Evolutionary conservation across 2,797 vertebrate species (phyloP), one percentile per base, ranked within the genome.

Genomic region (Cetoscarus ocellatus): DNA sequence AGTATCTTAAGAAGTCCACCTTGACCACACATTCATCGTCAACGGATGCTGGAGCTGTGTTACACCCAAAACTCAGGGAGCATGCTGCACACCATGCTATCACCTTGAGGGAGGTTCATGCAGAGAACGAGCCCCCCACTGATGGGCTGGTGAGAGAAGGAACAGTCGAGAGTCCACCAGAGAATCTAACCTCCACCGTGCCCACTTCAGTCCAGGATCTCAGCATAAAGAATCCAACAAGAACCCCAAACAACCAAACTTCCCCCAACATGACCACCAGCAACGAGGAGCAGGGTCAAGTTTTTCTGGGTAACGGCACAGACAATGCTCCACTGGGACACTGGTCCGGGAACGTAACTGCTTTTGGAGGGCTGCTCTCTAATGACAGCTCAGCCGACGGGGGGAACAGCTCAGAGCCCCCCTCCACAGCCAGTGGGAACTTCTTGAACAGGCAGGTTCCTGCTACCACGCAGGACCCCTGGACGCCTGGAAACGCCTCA

Each of bases 381-480:
- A 84, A 73, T 79, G 7, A 80, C 91, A 84, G 81, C 69, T 64
- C 56, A 0, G 57, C 14, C 0, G 82, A 89, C 51, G 75, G 57
- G 70, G 89, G 87, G 58, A 86, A 93, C 48, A 77, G 88, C 48
- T 95, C 95, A 6, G 95, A 96, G 13, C 80, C 88, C 40, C 79
- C 91, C n/a, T 95, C 95, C 76, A 96, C 95, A 0, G 96, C 94
- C 84, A 96, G 94, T 0, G 93, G 94, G 38, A 97, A 96, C 88
- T 98, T 97, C 91, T 94, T 95, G 77, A 99, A 96, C 89, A 95
- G 95, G 82, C 93, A 95, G 86, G 96, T 97, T 51, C 96, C 96
- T 0, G 93, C 96, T 0, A 96, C 95, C 55, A 97, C 96, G 65
- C 92, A 94, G 84, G 96, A 96, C 76, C 95, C 96, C 0, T 94